Evolutionary conservation across 2,113 vertebrate genomes (phyloP).

Genomic region (Lepus americanus): DNA sequence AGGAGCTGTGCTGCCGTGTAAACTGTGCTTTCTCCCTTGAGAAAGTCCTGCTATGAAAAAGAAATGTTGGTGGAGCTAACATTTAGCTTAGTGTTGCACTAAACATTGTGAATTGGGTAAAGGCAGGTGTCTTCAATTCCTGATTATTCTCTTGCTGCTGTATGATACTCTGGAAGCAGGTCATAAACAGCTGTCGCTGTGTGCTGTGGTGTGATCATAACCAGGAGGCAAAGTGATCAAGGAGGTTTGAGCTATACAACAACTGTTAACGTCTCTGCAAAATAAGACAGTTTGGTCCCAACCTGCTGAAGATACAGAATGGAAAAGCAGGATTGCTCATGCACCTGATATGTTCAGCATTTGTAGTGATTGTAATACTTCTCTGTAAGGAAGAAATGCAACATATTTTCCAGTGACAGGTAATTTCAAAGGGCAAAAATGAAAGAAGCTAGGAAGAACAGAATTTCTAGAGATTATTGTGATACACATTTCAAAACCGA

Average conservation of each 20-base stretch:
- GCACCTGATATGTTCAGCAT: background rate
- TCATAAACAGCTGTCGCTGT: background rate
- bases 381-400: background rate
- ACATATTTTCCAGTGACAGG: background rate
- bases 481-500: background rate
- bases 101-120: background rate
- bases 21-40: background rate
- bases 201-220: background rate
- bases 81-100: background rate
- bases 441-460: background rate
- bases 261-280: background rate
- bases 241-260: background rate
- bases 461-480: background rate
- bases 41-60: background rate
- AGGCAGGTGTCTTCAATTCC: background rate
- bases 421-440: background rate
- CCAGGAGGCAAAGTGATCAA: background rate
- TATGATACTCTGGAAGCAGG: background rate
- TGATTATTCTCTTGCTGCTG: background rate
- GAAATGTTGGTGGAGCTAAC: background rate
- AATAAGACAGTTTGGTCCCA: background rate
- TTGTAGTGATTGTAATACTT: background rate
- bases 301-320: background rate
- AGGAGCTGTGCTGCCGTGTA: background rate
- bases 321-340: background rate